Percentiles rank a stretch among this genome's conserved stretches.
These are phyloP conservation scores for Antennarius striatus DNA, from an alignment of 2,113 vertebrate genomes.

Conservation along the genomic window DNA sequence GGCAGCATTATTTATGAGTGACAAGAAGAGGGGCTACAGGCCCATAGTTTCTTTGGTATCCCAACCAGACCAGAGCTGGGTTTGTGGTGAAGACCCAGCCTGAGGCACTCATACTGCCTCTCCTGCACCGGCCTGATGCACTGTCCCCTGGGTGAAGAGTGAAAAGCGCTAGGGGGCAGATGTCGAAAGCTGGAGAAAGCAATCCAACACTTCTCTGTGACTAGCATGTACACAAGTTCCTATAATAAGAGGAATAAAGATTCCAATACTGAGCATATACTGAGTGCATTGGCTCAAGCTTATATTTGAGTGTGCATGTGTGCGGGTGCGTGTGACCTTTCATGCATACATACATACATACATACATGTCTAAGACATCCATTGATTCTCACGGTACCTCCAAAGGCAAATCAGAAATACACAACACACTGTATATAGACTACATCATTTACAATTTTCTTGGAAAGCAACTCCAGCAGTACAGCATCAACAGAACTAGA, in stretches of 20 bases:
- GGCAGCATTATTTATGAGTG: conserved; percentile 81
- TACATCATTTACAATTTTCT: conserved; percentile 25
- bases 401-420: conserved; percentile 52
- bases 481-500: conserved; percentile 22
- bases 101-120: conserved; percentile 73
- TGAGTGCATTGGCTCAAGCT: conserved; percentile 1
- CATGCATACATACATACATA: conserved; percentile 10
- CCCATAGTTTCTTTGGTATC: conserved; percentile 68
- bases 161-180: conserved; percentile 48
- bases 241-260: conserved; percentile 20
- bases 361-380: conserved; percentile 14
- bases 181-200: conserved; percentile 40
- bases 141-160: conserved; percentile 67
- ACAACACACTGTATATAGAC: conserved; percentile 8
- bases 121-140: conserved; percentile 57
- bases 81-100: conserved; percentile 75
- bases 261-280: conserved; percentile 4
- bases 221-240: conserved; percentile 52
- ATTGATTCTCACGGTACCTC: conserved; percentile 61
- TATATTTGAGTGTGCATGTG: neutral
- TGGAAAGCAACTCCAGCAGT: conserved; percentile 9
- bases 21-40: conserved; percentile 62
- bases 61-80: conserved; percentile 67
- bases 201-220: conserved; percentile 57
- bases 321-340: neutral